Evolutionary conservation across 2,888 invertebrate species (phyloP).

Genomic region (Apotomis betuletana): DNA sequence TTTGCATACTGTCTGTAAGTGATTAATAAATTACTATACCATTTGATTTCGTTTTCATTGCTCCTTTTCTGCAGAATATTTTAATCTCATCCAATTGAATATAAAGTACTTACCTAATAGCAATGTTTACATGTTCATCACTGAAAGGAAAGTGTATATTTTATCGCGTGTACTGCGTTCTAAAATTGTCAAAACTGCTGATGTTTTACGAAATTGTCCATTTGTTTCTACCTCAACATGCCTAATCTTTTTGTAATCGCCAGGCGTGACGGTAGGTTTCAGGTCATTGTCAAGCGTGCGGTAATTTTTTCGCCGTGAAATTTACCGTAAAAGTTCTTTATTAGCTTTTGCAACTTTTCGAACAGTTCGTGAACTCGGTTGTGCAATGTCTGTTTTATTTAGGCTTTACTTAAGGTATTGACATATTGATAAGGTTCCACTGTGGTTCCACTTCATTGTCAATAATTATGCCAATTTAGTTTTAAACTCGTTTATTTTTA

Average conservation of each 20-base stretch:
- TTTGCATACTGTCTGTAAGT: no score
- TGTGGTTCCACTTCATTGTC: no score
- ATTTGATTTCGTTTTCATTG: no score
- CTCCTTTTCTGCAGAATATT: no score
- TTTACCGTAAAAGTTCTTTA: conserved; percentile 70
- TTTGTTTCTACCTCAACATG: conserved; percentile 30
- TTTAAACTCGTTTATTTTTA: no score
- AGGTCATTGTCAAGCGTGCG: conserved; percentile 78
- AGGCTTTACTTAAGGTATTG: conserved; percentile 43
- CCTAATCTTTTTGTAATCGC: conserved; percentile 39
- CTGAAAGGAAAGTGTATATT: not conserved
- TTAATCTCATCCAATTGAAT: not conserved
- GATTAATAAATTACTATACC: no score
- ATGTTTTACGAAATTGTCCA: conserved; percentile 13
- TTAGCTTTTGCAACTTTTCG: conserved; percentile 67
- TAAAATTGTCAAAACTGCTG: conserved; percentile 19
- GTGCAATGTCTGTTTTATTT: conserved; percentile 65
- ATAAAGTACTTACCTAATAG: not conserved
- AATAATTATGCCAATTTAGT: no score
- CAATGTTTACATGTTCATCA: not conserved
- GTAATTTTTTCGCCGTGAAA: conserved; percentile 70
- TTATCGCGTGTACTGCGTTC: not conserved
- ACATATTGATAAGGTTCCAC: no score
- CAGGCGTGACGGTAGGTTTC: conserved; percentile 52
- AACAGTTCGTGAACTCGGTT: conserved; percentile 63